Evolutionary conservation across 2,797 vertebrate species (phyloP), one percentile per base, ranked within the genome.

Genomic region (Gymnopithys bicolor): DNA sequence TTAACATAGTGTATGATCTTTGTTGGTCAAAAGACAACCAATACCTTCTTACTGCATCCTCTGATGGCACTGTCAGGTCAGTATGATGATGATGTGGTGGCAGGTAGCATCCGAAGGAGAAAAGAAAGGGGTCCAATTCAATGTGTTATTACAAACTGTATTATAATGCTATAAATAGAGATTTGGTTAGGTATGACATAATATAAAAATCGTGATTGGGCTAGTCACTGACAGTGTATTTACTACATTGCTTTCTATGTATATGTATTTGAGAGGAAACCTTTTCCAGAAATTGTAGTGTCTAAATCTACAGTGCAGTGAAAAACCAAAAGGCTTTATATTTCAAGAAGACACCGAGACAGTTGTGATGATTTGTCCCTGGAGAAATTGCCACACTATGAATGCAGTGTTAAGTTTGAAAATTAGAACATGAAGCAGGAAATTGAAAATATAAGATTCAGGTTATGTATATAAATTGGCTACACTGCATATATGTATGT

Each of bases 1-100:
- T 99, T 84, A 99, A 99, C 96, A 98, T 99, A 84, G 98, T 99
- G 27, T 99, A 99, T 95, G 99, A 99, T 95, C 98, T 99, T 95
- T 99, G 98, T 97, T 99, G 99, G 99, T 99, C 99, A 86, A 98
- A 97, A 95, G 98, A 99, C 53, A 98, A 99, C 95, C 93, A 93
- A 0, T 97, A 96, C 41, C 98, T 99, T 85, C 98, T 99, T 95
- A 99, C 99, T 35, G 98, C 99, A 41, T 99, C 99, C 24, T 99
- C 99, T 75, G 99, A 99, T 90, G 98, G 99, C 96, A 99, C 99
- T 59, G 99, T 99, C 93, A 98, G 99, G 99, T 99, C 66, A 93
- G 97, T 98, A 79, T 82, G 33, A 63, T 79, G 33, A n/a, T 19
- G 30, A 27, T 68, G 8, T 71, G 95, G 19, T 84, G 30, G 52